These are phyloP conservation scores for Synanthedon myopaeformis DNA, from an alignment of 2,888 invertebrate genomes.

Conservation along the genomic window DNA sequence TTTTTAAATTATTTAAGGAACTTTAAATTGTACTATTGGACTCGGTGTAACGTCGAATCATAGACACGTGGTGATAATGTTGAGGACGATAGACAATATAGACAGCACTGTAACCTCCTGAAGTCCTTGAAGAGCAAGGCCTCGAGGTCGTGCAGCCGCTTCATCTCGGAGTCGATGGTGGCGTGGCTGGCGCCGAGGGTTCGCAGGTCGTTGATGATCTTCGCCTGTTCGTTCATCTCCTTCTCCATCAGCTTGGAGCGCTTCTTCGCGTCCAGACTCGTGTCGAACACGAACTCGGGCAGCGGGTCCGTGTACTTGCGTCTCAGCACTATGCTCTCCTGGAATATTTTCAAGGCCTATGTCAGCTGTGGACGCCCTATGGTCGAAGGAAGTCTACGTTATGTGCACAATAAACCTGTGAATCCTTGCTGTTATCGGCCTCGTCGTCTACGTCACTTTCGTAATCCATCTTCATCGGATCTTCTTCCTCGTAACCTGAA, in stretches of 20 bases:
- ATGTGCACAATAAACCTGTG: conserved; percentile 37
- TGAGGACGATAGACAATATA: no score
- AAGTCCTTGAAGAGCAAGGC: conserved; percentile 95
- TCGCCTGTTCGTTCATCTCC: conserved; percentile 97
- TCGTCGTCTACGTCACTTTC: conserved; percentile 85
- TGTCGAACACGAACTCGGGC: conserved; percentile 87
- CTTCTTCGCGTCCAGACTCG: conserved; percentile 81
- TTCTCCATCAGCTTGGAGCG: conserved; percentile 94
- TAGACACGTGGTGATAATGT: no score
- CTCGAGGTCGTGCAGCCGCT: conserved; percentile 92
- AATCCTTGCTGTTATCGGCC: conserved; percentile 72
- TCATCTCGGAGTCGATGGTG: conserved; percentile 93
- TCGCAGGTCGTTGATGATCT: conserved; percentile 92
- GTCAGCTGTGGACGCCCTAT: no score
- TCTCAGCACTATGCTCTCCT: conserved; percentile 77
- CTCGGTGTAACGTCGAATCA: no score
- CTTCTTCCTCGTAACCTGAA: conserved; percentile 82
- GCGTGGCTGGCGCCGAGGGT: conserved; percentile 89
- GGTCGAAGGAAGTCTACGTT: no score
- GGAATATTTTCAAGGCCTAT: no score
- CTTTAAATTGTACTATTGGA: no score
- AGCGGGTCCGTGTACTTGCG: conserved; percentile 80
- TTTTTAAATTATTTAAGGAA: no score
- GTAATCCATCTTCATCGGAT: conserved; percentile 75
- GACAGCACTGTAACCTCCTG: no score